A percentile compares a stretch with the other conserved stretches of the same genome.
These are phyloP conservation scores for Siniperca scherzeri DNA, from an alignment of 2,797 vertebrate species.

Conservation along the genomic window DNA sequence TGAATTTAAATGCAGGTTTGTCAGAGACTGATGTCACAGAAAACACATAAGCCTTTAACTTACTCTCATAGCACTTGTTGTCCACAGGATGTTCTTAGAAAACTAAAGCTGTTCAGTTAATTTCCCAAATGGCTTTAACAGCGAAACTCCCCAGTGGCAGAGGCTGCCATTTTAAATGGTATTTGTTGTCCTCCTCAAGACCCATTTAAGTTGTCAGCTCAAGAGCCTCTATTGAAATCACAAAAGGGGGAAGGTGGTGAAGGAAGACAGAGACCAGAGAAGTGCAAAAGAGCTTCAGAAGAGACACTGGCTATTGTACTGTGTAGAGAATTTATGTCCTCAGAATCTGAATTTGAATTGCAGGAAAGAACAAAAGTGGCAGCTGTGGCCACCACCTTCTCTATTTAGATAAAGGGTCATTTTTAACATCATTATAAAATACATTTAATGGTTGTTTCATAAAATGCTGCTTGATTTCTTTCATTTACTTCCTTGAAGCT, in stretches of 20 bases:
- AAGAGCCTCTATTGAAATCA: slow-evolving; percentile 52
- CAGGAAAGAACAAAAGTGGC: slow-evolving; percentile 17
- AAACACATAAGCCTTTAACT: slow-evolving; percentile 27
- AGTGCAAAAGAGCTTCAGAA: slow-evolving; percentile 28
- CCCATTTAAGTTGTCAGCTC: slow-evolving; percentile 63
- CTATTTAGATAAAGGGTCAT: slow-evolving; percentile 8
- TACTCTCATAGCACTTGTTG: slow-evolving; percentile 19
- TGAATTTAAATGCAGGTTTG: slow-evolving; percentile 38
- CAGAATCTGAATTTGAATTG: slow-evolving; percentile 27
- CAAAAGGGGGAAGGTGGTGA: slow-evolving; percentile 46
- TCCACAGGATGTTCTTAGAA: slow-evolving; percentile 41
- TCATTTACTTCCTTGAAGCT: not conserved
- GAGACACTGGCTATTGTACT: slow-evolving; percentile 23
- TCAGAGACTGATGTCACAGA: slow-evolving; percentile 13
- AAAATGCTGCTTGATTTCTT: not conserved
- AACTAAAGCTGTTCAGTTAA: slow-evolving; percentile 54
- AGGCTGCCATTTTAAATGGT: slow-evolving; percentile 61
- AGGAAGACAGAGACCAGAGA: slow-evolving; percentile 39
- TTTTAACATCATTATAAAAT: not conserved
- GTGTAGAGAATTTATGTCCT: slow-evolving; percentile 23
- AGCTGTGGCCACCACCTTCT: not conserved
- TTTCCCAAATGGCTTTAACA: slow-evolving; percentile 69
- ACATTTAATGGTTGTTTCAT: not conserved
- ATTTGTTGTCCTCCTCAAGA: slow-evolving; percentile 65
- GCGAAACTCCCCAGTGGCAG: slow-evolving; percentile 41